Percentiles rank a stretch among this genome's conserved stretches.
These are phyloP conservation scores for Oryzias javanicus DNA, from an alignment of 2,113 vertebrate genomes.

Conservation along the genomic window DNA sequence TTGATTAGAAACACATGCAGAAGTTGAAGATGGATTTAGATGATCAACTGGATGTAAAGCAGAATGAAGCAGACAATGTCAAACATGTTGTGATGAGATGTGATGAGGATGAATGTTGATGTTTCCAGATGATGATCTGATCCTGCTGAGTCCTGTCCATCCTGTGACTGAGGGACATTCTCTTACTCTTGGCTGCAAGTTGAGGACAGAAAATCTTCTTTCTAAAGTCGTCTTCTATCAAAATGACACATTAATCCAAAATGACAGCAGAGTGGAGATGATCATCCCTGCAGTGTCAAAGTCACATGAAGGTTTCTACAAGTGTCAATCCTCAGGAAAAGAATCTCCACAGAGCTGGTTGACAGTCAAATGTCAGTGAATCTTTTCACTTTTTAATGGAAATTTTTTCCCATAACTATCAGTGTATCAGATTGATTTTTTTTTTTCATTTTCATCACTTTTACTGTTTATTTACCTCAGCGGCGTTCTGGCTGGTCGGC, in stretches of 20 bases:
- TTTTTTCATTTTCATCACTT: no score
- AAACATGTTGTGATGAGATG: not conserved
- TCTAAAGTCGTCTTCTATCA: constrained; percentile 27
- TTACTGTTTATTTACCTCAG: no score
- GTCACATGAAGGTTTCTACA: constrained; percentile 50
- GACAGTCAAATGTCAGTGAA: not conserved
- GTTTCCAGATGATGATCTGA: not conserved
- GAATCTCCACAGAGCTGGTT: constrained; percentile 40
- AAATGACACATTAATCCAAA: constrained; percentile 31
- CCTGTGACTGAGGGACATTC: constrained; percentile 47
- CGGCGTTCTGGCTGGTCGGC: no score
- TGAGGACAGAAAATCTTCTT: rapidly evolving
- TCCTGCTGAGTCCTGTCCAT: constrained; percentile 43
- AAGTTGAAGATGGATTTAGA: not conserved
- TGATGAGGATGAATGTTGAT: not conserved
- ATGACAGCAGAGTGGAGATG: constrained; percentile 9
- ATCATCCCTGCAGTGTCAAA: constrained; percentile 35
- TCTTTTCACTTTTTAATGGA: not conserved
- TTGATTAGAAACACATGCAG: not conserved
- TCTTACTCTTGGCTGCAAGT: constrained; percentile 40
- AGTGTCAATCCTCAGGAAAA: constrained; percentile 7
- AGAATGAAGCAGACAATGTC: not conserved
- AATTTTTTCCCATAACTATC: no score
- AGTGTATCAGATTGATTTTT: no score
- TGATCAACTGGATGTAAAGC: not conserved